phyloP scores from a whole-genome alignment of 2,888 invertebrate genomes.

The Saturnia japonica region DNA sequence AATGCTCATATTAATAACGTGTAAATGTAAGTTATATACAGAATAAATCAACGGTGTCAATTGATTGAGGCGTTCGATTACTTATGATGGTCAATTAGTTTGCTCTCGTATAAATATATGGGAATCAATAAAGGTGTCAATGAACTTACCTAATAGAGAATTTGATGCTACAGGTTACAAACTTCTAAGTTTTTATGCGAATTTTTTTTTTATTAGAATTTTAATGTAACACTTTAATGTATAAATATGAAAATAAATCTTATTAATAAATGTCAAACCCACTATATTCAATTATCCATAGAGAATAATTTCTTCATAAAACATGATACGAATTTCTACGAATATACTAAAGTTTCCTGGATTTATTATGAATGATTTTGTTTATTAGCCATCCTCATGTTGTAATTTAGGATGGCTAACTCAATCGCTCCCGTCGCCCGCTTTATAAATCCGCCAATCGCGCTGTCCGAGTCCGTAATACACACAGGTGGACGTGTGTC shows the following conservation, averaged over 20 bases:
- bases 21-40: neutral
- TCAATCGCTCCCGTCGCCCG: no score
- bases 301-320: no score
- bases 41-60: conserved; percentile 6
- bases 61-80: conserved; percentile 43
- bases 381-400: no score
- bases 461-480: no score
- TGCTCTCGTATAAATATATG: conserved; percentile 46
- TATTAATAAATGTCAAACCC: neutral
- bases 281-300: neutral
- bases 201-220: neutral
- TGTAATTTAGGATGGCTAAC: no score
- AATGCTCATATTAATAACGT: neutral
- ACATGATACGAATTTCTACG: neutral
- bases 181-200: neutral
- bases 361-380: no score
- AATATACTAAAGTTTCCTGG: neutral
- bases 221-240: neutral
- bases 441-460: no score
- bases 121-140: conserved; percentile 9
- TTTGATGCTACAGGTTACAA: neutral
- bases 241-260: neutral
- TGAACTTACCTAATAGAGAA: conserved; percentile 16
- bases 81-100: conserved; percentile 65
- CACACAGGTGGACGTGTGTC: no score